Evolutionary conservation across 2,113 vertebrate species (phyloP).

Genomic region (Zootoca vivipara): DNA sequence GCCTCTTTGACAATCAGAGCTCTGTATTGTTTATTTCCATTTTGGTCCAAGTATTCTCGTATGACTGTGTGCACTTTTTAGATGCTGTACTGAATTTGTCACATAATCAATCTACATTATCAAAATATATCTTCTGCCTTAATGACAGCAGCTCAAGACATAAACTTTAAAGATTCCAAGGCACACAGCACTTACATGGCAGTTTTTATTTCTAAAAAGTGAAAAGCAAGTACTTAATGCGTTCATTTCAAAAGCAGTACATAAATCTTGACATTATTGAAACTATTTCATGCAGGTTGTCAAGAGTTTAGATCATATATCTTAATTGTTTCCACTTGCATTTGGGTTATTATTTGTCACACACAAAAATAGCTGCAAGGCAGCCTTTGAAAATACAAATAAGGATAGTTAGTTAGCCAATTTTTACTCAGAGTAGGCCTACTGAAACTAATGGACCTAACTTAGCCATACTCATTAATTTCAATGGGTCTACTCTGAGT

Average conservation of each 20-base stretch:
- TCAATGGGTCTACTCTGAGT: too few relatives aligned
- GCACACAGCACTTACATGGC: background rate
- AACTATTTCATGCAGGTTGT: background rate
- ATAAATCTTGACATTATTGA: slow-evolving; percentile 21
- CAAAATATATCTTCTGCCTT: slow-evolving; percentile 2
- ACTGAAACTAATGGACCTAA: too few relatives aligned
- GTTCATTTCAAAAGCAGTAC: slow-evolving; percentile 20
- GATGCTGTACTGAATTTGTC: too few relatives aligned
- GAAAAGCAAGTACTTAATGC: background rate
- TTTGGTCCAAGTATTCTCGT: background rate
- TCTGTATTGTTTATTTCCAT: background rate
- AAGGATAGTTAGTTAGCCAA: too few relatives aligned
- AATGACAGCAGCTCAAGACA: background rate
- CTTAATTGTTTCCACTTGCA: background rate
- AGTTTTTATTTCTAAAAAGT: background rate
- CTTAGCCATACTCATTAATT: too few relatives aligned
- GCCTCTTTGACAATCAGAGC: background rate
- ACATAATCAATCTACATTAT: background rate
- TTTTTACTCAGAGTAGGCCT: too few relatives aligned
- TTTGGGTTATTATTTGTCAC: background rate
- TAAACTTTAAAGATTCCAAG: slow-evolving; percentile 16
- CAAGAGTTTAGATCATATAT: background rate
- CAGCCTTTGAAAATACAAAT: background rate
- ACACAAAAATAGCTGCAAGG: too few relatives aligned
- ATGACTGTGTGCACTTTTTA: background rate